phyloP scores from a whole-genome alignment of 1,140 invertebrate genomes.

The Drosophila pandora region DNA sequence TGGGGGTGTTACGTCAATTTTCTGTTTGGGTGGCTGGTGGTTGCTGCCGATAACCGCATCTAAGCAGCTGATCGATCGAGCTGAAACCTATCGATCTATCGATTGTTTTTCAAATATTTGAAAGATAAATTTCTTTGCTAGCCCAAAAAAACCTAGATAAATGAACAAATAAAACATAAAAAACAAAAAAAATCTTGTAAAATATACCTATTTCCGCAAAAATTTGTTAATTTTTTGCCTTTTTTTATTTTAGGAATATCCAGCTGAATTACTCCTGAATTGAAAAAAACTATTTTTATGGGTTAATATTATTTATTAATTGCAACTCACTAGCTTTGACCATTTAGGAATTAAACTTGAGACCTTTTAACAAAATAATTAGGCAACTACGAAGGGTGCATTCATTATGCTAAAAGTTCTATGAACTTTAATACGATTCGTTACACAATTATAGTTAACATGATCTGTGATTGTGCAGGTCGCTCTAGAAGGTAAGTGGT shows the following conservation, averaged over 20 bases:
- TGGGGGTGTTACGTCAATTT: slow-evolving; percentile 66
- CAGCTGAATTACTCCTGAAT: no score
- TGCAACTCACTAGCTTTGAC: slow-evolving; percentile 30
- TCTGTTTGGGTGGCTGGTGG: neutral
- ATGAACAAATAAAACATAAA: neutral
- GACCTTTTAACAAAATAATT: slow-evolving; percentile 34
- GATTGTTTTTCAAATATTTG: neutral
- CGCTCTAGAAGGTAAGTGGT: slow-evolving; percentile 51
- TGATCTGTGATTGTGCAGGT: slow-evolving; percentile 67
- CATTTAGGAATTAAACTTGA: slow-evolving; percentile 44
- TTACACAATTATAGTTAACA: slow-evolving; percentile 29
- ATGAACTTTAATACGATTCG: slow-evolving; percentile 48
- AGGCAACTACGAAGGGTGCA: slow-evolving; percentile 29
- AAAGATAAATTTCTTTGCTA: neutral
- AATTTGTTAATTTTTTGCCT: no score
- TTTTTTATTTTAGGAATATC: no score
- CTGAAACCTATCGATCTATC: slow-evolving; percentile 11
- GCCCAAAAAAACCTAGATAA: neutral
- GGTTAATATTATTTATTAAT: slow-evolving; percentile 48
- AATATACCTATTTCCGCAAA: no score
- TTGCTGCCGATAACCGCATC: slow-evolving; percentile 21
- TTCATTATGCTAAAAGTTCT: slow-evolving; percentile 44
- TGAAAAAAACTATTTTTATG: neutral
- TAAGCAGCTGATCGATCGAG: slow-evolving; percentile 32
- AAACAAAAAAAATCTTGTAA: no score